Conservation (phyloP, 2,797 vertebrate genomes). For the Typhlichthys subterraneus region DNA sequence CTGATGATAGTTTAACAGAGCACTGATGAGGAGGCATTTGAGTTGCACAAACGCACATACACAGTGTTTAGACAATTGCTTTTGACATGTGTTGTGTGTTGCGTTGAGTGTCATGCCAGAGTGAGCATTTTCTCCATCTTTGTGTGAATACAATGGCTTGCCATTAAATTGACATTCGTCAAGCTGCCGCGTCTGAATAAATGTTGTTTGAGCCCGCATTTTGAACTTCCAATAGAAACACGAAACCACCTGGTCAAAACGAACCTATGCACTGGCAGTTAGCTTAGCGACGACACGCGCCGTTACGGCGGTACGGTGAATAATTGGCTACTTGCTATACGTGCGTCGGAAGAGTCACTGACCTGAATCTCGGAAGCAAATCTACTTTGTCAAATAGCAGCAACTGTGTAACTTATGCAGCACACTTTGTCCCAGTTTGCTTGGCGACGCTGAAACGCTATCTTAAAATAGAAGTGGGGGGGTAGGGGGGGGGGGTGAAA, state of each 20-base stretch:
- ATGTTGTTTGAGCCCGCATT: conserved; percentile 5
- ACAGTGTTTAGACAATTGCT: conserved; percentile 56
- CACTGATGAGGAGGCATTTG: conserved; percentile 67
- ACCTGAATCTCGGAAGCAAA: conserved; percentile 62
- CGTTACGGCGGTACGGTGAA: not conserved
- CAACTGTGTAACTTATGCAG: conserved; percentile 46
- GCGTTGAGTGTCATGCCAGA: conserved; percentile 38
- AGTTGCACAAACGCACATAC: conserved; percentile 21
- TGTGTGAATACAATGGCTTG: conserved; percentile 12
- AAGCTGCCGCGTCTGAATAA: conserved; percentile 12
- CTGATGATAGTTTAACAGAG: conserved; percentile 75
- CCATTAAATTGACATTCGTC: conserved; percentile 35
- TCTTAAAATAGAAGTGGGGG: conserved; percentile 48
- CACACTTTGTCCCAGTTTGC: conserved; percentile 69
- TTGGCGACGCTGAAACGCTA: conserved; percentile 40
- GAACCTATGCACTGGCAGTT: too few relatives aligned
- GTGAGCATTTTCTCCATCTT: conserved; percentile 24
- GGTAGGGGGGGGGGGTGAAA: not conserved
- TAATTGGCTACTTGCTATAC: not conserved
- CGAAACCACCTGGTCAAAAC: too few relatives aligned
- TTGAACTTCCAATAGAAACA: too few relatives aligned
- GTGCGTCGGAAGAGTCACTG: conserved; percentile 41
- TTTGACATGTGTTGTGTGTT: conserved; percentile 66
- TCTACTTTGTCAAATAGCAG: conserved; percentile 56
- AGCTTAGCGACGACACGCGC: too few relatives aligned